Evolutionary conservation across 2,888 invertebrate species (phyloP).

Genomic region (Drosophila nr. perissopoda): DNA sequence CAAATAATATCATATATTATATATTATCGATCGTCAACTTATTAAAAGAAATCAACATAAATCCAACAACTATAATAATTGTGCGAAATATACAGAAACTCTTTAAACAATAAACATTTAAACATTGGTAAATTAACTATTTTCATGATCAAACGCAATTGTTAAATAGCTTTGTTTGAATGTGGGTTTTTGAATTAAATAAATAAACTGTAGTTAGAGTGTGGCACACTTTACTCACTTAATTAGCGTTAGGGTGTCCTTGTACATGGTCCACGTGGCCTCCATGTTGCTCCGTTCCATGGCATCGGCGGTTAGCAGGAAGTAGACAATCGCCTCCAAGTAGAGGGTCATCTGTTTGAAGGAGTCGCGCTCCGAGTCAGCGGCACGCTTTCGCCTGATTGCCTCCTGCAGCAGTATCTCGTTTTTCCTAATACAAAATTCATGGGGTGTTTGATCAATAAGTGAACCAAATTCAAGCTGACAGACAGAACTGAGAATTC

Average conservation of each 20-base stretch:
- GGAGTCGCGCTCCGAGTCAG: constrained; percentile 93
- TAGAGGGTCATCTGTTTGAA: constrained; percentile 95
- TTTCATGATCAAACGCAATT: too few relatives aligned
- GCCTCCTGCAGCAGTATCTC: constrained; percentile 91
- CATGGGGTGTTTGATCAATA: background rate
- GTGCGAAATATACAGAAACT: background rate
- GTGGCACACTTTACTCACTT: constrained; percentile 87
- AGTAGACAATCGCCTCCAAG: constrained; percentile 96
- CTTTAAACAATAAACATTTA: background rate
- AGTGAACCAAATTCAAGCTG: background rate
- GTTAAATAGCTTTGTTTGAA: too few relatives aligned
- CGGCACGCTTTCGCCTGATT: constrained; percentile 93
- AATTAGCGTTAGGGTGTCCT: constrained; percentile 93
- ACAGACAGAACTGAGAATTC: background rate
- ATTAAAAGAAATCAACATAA: background rate
- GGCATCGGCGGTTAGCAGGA: constrained; percentile 95
- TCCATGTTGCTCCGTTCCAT: constrained; percentile 94
- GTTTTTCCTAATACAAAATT: constrained; percentile 73
- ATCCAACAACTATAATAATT: background rate
- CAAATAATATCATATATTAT: too few relatives aligned
- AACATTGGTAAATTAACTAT: too few relatives aligned
- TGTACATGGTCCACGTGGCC: constrained; percentile 95
- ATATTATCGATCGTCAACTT: background rate
- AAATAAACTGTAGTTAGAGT: background rate
- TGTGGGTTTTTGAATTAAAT: too few relatives aligned